Conservation (phyloP, 2,797 vertebrate species). For the Sebastes wilsoni region DNA sequence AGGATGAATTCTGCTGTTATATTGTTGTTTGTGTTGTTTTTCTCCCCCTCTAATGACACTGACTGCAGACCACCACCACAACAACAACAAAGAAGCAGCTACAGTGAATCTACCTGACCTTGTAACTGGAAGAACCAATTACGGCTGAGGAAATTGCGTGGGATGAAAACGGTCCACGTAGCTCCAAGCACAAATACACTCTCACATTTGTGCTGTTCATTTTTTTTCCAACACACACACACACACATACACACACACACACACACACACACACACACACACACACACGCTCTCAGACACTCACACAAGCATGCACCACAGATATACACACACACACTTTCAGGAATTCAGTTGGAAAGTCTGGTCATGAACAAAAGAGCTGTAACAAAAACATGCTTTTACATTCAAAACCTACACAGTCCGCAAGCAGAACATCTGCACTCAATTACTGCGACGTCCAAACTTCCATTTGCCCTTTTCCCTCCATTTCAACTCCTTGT, state of each 20-base stretch:
- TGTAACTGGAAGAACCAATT: constrained; percentile 44
- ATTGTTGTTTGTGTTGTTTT: constrained; percentile 10
- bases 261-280: neutral
- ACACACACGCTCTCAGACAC: neutral
- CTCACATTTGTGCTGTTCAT: neutral
- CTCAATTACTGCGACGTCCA: constrained; percentile 45
- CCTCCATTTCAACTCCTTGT: constrained; percentile 15
- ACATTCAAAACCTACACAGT: constrained; percentile 17
- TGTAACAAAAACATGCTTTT: constrained; percentile 53
- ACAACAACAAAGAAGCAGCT: neutral
- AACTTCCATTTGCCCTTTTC: constrained; percentile 17
- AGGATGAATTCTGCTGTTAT: neutral
- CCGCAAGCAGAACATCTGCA: constrained; percentile 57
- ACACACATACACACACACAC: neutral
- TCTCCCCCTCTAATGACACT: constrained; percentile 7
- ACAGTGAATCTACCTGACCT: constrained; percentile 22
- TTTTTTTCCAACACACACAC: neutral
- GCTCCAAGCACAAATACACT: neutral
- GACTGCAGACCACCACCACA: neutral
- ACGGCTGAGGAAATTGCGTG: constrained; percentile 12
- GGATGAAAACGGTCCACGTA: constrained; percentile 9
- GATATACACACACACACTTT: constrained; percentile 37
- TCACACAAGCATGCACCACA: neutral
- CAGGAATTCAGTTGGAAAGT: constrained; percentile 48
- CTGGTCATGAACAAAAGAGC: constrained; percentile 48